Base-by-base conservation (phyloP, 2,113 vertebrate genomes). In the Arenaria interpres region DNA sequence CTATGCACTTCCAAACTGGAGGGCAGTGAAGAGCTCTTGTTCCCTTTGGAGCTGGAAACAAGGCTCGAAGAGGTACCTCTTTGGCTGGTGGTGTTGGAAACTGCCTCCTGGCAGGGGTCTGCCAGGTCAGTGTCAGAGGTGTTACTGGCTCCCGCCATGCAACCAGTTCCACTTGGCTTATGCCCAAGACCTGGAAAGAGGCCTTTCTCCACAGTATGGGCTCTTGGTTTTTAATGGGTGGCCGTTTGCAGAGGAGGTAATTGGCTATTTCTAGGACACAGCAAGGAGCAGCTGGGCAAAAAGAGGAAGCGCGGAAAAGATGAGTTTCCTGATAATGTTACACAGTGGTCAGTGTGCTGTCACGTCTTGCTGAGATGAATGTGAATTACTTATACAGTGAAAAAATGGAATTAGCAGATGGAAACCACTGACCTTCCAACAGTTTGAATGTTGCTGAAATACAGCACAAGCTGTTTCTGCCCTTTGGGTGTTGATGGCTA, bases 131-230 rank as follows among this genome's bases (percentile, higher is more conserved):
- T 32, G 51, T 60, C 33, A 66, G n/a, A 73, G 8, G 12, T 75
- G 28, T 51, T 86, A 66, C 16, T 0, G 0, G 41, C 24, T 28
- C 4, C 13, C 45, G 59, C 3, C 1, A 22, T 28, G 11, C 8
- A 25, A 28, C 35, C 6, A 3, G 8, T 72, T 91, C 24, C 43
- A 56, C 11, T 60, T 5, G 3, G 9, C 19, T 83, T 72, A 41
- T 59, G 28, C n/a, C 5, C 19, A 27, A 48, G 69, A 66, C 69
- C 19, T 43, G 67, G 62, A 64, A 80, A 68, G 59, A 64, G n/a
- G 22, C 25, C 32, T 60, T 76, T 73, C 16, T 88, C 13, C 30
- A 17, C 24, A 22, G 30, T 41, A 12, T 32, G 45, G 3, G n/a
- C n/a, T 79, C 51, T 66, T 83, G 37, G 2, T 28, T 92, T 95